phyloP scores from a whole-genome alignment of 2,113 vertebrate genomes.

The Copsychus sechellarum region DNA sequence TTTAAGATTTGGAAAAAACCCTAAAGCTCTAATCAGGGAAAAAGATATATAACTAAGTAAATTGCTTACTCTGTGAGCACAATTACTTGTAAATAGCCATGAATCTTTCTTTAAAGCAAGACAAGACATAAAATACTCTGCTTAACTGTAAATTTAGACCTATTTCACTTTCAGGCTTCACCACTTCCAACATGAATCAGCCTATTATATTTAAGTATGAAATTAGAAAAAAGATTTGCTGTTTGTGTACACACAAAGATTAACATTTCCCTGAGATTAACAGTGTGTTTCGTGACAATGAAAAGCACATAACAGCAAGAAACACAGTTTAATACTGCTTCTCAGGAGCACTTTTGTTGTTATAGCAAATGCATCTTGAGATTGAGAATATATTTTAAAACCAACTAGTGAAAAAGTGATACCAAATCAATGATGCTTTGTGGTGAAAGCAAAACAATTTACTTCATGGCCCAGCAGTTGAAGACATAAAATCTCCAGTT shows the following conservation, averaged over 20 bases:
- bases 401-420: not conserved
- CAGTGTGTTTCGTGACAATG: not conserved
- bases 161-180: slow-evolving; percentile 63
- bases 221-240: slow-evolving; percentile 51
- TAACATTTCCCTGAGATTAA: slow-evolving; percentile 41
- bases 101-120: slow-evolving; percentile 61
- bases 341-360: slow-evolving; percentile 28
- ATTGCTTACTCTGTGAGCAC: slow-evolving; percentile 5
- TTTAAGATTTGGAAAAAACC: slow-evolving; percentile 39
- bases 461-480: not conserved
- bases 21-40: slow-evolving; percentile 10
- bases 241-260: slow-evolving; percentile 11
- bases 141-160: slow-evolving; percentile 69
- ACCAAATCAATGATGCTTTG: not conserved
- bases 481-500: slow-evolving; percentile 27
- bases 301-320: not conserved
- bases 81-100: slow-evolving; percentile 67
- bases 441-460: slow-evolving; percentile 28
- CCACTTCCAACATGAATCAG: slow-evolving; percentile 58
- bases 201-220: slow-evolving; percentile 62
- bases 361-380: not conserved
- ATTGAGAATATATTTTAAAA: slow-evolving; percentile 17
- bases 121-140: slow-evolving; percentile 62
- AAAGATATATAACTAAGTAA: slow-evolving; percentile 35
- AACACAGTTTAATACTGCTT: slow-evolving; percentile 27